These are phyloP conservation scores for Porites lobata DNA, from an alignment of 92 coral and sea anemone species.

Conservation along the genomic window DNA sequence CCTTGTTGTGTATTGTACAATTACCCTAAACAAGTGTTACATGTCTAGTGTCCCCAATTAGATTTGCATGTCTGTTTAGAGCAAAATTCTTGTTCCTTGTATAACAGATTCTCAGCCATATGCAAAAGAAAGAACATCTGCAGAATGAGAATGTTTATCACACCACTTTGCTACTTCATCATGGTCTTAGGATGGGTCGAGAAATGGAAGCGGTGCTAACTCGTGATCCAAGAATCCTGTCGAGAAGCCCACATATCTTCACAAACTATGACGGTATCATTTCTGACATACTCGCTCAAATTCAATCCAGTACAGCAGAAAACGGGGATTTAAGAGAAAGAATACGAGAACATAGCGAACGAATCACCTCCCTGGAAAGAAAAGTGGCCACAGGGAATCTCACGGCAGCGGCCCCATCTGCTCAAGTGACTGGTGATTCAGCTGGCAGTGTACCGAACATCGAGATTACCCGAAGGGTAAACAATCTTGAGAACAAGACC, in stretches of 20 bases:
- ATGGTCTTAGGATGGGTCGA: neutral
- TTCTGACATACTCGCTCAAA: slow-evolving; percentile 27
- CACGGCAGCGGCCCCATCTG: neutral
- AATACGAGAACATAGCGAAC: slow-evolving; percentile 14
- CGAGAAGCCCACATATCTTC: slow-evolving; percentile 1
- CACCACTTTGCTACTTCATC: slow-evolving; percentile 12
- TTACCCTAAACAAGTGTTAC: no score
- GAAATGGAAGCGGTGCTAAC: slow-evolving; percentile 1
- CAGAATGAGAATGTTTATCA: neutral
- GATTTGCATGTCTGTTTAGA: neutral
- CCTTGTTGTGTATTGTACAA: no score
- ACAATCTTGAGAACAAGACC: slow-evolving; percentile 27
- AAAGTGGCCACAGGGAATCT: neutral
- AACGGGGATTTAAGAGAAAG: slow-evolving; percentile 1
- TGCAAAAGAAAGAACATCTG: slow-evolving; percentile 31
- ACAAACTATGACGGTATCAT: slow-evolving; percentile 27
- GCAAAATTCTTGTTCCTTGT: neutral
- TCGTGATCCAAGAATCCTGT: slow-evolving; percentile 1
- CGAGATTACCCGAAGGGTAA: slow-evolving; percentile 28
- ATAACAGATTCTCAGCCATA: slow-evolving; percentile 1
- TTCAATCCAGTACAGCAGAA: slow-evolving; percentile 8
- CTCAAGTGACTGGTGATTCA: neutral
- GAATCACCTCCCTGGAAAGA: slow-evolving; percentile 25
- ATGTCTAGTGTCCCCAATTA: no score
- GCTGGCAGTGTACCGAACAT: neutral